Evolutionary conservation across 2,797 vertebrate species (phyloP), one percentile per base, ranked within the genome.

Genomic region (Ptychadena robeensis): DNA sequence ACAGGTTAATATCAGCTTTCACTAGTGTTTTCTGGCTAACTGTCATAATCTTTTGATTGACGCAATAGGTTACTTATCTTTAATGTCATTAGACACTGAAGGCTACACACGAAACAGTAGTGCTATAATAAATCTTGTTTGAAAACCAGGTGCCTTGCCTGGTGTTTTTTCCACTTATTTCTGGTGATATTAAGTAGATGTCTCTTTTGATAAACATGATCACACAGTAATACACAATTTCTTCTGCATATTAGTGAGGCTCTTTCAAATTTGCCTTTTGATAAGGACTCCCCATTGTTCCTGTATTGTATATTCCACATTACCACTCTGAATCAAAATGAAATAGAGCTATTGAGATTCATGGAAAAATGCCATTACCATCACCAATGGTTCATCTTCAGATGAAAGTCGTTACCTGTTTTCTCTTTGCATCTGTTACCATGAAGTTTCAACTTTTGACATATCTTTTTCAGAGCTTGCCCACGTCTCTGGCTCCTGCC

Each of bases 381-480:
- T 57, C 25, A 37, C 53, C 81, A 63, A 70, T 74, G 32, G 48
- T 73, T 66, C 31, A 40, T 68, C 74, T 53, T 75, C 30, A 84
- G 66, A 77, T 77, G 66, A 77, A 85, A 80, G 53, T 68, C 73
- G 53, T 75, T 85, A 80, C 71, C 82, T 70, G 71, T 53, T 69
- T 61, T 80, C 44, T 68, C 48, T 25, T 30, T 64, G 48, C 72
- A 40, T 70, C 65, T 80, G 77, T 85, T 80, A 85, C 74, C 38
- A 25, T 70, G 66, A 59, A 73, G 40, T 85, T 80, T 76, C 64
- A 69, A 59, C 76, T 85, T 78, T 68, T 85, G 78, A 85, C 82
- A 85, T 76, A 75, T 85, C 66, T 80, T 53, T 85, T 85, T 85
- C 70, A 80, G 40, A 63, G 77, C 72, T 80, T 85, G 82, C 78